A percentile compares a stretch with the other conserved stretches of the same genome.
Evolutionary conservation across 2,797 vertebrate species (phyloP).

Genomic region (Rhynchotus rufescens): DNA sequence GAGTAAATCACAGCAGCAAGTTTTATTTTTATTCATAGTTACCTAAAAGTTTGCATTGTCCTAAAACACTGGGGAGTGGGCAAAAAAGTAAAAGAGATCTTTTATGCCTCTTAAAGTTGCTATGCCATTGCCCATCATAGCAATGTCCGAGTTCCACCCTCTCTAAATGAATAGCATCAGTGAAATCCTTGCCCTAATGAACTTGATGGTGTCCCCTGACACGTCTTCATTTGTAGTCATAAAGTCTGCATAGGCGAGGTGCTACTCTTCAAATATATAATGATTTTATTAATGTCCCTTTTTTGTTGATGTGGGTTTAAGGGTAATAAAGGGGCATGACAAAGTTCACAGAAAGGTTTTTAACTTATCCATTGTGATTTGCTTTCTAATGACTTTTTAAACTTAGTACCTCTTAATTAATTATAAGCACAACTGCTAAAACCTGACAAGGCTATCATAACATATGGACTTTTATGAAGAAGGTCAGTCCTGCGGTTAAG

Average conservation of each 20-base stretch:
- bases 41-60: background rate
- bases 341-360: constrained; percentile 43
- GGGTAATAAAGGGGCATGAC: background rate
- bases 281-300: constrained; percentile 52
- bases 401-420: constrained; percentile 63
- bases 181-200: constrained; percentile 49
- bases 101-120: background rate
- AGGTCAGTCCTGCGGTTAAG: constrained; percentile 57
- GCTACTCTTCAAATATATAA: constrained; percentile 53
- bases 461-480: constrained; percentile 28
- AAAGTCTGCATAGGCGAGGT: constrained; percentile 42
- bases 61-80: background rate
- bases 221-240: constrained; percentile 48
- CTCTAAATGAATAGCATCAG: background rate
- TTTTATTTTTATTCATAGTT: constrained; percentile 33
- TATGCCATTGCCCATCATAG: background rate
- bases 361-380: constrained; percentile 53
- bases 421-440: constrained; percentile 45
- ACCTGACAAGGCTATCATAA: constrained; percentile 22
- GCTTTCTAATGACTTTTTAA: constrained; percentile 63
- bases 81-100: background rate
- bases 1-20: constrained; percentile 16
- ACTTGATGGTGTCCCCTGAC: constrained; percentile 34
- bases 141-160: background rate
- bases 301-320: constrained; percentile 52